A percentile compares a stretch with the other conserved stretches of the same genome.
phyloP scores from a whole-genome alignment of 2,113 vertebrate species.

The Diphyllodes magnificus region DNA sequence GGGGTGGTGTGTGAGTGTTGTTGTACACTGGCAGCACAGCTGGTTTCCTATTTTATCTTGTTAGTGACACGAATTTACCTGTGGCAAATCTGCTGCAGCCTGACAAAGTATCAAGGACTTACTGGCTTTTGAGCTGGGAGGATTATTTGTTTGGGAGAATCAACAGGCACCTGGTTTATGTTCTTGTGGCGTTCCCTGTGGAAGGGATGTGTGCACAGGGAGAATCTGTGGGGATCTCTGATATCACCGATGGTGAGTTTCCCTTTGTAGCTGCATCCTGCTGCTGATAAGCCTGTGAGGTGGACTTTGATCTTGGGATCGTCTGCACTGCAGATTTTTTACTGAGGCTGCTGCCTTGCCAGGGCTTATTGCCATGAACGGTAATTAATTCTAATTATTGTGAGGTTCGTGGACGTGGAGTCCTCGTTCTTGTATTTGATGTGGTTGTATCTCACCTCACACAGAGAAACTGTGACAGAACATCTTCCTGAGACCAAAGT shows the following conservation, averaged over 20 bases:
- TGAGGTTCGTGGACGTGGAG: neutral
- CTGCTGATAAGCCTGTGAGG: neutral
- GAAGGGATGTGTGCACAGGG: neutral
- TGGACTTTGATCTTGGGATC: conserved; percentile 3
- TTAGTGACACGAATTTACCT: neutral
- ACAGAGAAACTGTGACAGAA: neutral
- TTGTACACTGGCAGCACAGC: neutral
- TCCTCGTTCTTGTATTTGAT: neutral
- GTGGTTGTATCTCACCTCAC: neutral
- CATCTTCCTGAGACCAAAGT: accelerated
- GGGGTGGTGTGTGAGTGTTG: neutral
- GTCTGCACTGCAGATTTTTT: neutral
- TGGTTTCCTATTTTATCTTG: neutral
- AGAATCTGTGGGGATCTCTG: neutral
- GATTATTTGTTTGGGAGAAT: neutral
- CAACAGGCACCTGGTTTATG: neutral
- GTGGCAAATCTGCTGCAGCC: neutral
- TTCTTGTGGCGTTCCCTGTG: neutral
- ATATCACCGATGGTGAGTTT: neutral
- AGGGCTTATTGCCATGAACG: neutral
- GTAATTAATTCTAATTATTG: neutral
- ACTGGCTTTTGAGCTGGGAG: neutral
- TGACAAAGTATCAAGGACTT: neutral
- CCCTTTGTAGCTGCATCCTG: neutral
- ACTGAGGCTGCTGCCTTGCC: neutral